Evolutionary conservation across 2,888 invertebrate genomes (phyloP).

Genomic region (Parasteatoda lunata): DNA sequence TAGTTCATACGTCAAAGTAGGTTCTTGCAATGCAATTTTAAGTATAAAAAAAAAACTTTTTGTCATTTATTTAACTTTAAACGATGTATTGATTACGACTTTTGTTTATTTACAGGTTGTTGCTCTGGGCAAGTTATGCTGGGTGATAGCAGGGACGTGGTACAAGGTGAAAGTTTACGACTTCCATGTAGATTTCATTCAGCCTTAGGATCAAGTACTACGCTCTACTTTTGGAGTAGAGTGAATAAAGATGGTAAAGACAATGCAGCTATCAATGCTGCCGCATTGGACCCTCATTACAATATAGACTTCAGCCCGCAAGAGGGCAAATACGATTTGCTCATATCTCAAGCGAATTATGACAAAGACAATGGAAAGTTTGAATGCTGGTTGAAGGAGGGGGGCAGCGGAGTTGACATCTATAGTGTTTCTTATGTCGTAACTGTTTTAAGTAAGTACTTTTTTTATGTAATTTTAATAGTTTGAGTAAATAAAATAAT

Average conservation of each 20-base stretch:
- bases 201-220: constrained; percentile 61
- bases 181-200: constrained; percentile 70
- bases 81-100: no score
- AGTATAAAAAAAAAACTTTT: no score
- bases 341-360: constrained; percentile 91
- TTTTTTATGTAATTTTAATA: background rate
- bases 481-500: background rate
- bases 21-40: no score
- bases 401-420: constrained; percentile 79
- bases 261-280: constrained; percentile 89
- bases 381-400: constrained; percentile 84
- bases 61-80: no score
- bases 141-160: constrained; percentile 67
- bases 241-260: constrained; percentile 81
- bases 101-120: constrained; percentile 22
- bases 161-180: constrained; percentile 69
- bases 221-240: constrained; percentile 70
- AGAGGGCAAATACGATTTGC: constrained; percentile 89
- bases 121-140: constrained; percentile 59
- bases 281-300: constrained; percentile 88
- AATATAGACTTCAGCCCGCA: constrained; percentile 86
- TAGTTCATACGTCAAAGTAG: no score
- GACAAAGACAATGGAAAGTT: constrained; percentile 92
- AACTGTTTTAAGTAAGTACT: constrained; percentile 80
- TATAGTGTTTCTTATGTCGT: constrained; percentile 72